These are phyloP conservation scores for Isurus oxyrinchus DNA, from an alignment of 2,113 vertebrate genomes.

Conservation along the genomic window DNA sequence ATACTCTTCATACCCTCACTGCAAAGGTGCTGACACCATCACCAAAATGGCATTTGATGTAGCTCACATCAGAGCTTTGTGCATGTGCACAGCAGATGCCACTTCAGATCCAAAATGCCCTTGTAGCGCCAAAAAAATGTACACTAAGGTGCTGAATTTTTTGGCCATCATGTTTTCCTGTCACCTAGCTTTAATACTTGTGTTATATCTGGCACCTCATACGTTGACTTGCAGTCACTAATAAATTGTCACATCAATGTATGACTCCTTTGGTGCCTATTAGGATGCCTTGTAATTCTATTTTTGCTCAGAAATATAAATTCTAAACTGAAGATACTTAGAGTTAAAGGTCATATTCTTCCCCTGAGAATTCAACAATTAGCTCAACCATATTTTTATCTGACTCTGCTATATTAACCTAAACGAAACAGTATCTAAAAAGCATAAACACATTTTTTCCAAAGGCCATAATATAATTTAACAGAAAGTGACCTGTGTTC, in stretches of 20 bases:
- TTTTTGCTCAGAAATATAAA: background rate
- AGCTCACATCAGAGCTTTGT: too few relatives aligned
- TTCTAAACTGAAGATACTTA: background rate
- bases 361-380: background rate
- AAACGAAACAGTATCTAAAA: background rate
- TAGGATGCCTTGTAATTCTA: background rate
- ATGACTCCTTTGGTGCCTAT: background rate
- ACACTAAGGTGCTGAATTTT: too few relatives aligned
- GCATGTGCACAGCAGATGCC: too few relatives aligned
- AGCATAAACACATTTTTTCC: background rate
- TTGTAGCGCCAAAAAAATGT: too few relatives aligned
- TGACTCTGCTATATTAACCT: background rate
- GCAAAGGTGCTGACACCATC: too few relatives aligned
- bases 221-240: background rate
- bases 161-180: background rate
- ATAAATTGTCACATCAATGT: too few relatives aligned
- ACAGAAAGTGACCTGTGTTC: background rate
- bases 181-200: background rate
- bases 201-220: background rate
- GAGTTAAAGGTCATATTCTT: constrained; percentile 7
- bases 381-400: background rate
- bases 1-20: too few relatives aligned
- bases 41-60: too few relatives aligned
- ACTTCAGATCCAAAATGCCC: too few relatives aligned
- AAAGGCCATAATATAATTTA: background rate